phyloP scores from a whole-genome alignment of 2,888 invertebrate genomes.

The Mythimna impura region DNA sequence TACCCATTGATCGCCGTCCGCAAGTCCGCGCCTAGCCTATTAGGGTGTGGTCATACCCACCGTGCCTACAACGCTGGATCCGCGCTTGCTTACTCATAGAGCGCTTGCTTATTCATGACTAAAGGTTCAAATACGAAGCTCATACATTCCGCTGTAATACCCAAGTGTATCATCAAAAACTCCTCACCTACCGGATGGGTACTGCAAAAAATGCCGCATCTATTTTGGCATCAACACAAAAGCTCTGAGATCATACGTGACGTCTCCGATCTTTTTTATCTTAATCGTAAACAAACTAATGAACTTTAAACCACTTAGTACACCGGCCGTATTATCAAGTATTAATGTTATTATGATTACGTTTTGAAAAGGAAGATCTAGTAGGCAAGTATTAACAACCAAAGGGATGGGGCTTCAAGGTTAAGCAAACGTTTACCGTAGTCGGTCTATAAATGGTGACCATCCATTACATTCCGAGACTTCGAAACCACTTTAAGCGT shows the following conservation, averaged over 20 bases:
- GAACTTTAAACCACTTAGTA: constrained; percentile 29
- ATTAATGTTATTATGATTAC: background rate
- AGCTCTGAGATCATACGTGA: constrained; percentile 34
- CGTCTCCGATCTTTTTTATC: constrained; percentile 19
- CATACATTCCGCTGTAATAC: background rate
- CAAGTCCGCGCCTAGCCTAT: too few relatives aligned
- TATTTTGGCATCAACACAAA: constrained; percentile 28
- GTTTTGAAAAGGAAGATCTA: background rate
- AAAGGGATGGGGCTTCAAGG: background rate
- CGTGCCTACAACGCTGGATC: too few relatives aligned
- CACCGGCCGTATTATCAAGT: constrained; percentile 1
- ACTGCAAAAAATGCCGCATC: constrained; percentile 35
- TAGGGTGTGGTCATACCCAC: too few relatives aligned
- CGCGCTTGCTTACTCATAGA: background rate
- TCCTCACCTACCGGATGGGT: constrained; percentile 17
- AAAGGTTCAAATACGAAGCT: background rate
- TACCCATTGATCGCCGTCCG: too few relatives aligned
- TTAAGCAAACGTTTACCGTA: background rate
- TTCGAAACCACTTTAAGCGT: too few relatives aligned
- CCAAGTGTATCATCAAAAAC: constrained; percentile 5
- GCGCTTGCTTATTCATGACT: background rate
- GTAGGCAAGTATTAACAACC: background rate
- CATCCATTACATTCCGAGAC: too few relatives aligned
- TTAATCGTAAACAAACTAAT: constrained; percentile 35
- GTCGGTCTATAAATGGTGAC: too few relatives aligned